These are phyloP conservation scores for Cryptocephalus primarius DNA, from an alignment of 2,888 invertebrate genomes.

Conservation along the genomic window DNA sequence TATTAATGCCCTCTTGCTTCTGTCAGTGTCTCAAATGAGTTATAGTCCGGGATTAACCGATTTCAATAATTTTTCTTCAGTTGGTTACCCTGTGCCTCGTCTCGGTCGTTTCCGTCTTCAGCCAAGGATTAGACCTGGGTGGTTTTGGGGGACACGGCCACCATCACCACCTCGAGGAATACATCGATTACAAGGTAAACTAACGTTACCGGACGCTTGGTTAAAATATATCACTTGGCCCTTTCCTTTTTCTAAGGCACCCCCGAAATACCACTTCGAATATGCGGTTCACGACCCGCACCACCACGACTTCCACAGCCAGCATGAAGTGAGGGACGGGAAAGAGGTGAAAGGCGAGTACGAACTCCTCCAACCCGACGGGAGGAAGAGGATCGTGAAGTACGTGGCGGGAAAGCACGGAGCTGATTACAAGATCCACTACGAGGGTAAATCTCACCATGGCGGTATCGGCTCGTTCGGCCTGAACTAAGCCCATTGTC, in stretches of 20 bases:
- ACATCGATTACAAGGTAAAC: conserved; percentile 27
- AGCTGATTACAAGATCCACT: conserved; percentile 27
- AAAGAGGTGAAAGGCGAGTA: conserved; percentile 29
- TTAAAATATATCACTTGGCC: not conserved
- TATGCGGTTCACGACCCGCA: conserved; percentile 31
- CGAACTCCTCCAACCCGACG: conserved; percentile 30
- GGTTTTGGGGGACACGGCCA: conserved; percentile 9
- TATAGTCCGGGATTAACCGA: not conserved
- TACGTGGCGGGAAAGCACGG: conserved; percentile 32
- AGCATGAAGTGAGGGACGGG: conserved; percentile 29
- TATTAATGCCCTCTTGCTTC: no score
- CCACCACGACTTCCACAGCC: conserved; percentile 31
- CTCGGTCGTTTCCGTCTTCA: conserved; percentile 16
- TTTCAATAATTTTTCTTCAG: conserved; percentile 12
- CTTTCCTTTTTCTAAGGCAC: conserved; percentile 17
- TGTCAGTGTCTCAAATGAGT: not conserved
- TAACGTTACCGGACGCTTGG: not conserved
- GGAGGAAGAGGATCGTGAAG: conserved; percentile 30
- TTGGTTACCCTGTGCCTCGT: conserved; percentile 19
- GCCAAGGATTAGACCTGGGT: conserved; percentile 7
- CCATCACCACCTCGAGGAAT: conserved; percentile 27
- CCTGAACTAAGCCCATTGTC: conserved; percentile 3
- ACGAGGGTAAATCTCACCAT: conserved; percentile 15
- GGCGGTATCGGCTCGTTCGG: conserved; percentile 20
- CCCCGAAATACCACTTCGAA: conserved; percentile 30